These are phyloP conservation scores for Tachuris rubrigastra DNA, from an alignment of 2,113 vertebrate species.

Conservation along the genomic window DNA sequence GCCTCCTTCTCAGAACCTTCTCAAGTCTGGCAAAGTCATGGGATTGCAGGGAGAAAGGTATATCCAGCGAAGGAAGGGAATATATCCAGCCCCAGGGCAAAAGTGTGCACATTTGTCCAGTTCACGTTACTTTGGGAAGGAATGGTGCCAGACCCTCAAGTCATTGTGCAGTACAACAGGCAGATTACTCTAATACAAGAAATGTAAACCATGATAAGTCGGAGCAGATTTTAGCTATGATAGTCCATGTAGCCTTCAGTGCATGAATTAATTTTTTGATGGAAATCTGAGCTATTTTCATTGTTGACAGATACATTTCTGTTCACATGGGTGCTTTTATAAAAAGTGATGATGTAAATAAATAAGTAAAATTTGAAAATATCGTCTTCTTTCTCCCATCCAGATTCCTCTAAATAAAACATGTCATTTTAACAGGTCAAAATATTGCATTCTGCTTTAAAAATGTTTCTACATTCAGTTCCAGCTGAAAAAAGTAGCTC, in stretches of 20 bases:
- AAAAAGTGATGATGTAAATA: background rate
- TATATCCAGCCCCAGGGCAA: background rate
- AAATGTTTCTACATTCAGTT: background rate
- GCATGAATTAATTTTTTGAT: background rate
- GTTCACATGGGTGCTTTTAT: background rate
- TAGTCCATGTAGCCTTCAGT: background rate
- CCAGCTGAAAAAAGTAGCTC: background rate
- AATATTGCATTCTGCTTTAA: background rate
- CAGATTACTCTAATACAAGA: constrained; percentile 24
- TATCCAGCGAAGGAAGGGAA: background rate
- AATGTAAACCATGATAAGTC: constrained; percentile 27
- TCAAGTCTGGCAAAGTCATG: background rate
- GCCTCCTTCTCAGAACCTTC: background rate
- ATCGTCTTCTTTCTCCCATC: background rate
- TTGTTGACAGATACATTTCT: background rate
- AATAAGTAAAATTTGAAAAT: background rate
- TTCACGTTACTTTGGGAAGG: background rate
- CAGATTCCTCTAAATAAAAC: background rate
- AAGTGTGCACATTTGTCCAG: background rate
- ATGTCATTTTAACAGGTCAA: background rate
- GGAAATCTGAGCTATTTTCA: background rate
- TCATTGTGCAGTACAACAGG: background rate
- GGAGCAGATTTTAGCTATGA: constrained; percentile 22
- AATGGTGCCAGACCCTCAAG: background rate
- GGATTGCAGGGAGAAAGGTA: background rate